Evolutionary conservation across 2,113 vertebrate genomes (phyloP), one percentile per base, ranked within the genome.

Genomic region (Fregetta grallaria): DNA sequence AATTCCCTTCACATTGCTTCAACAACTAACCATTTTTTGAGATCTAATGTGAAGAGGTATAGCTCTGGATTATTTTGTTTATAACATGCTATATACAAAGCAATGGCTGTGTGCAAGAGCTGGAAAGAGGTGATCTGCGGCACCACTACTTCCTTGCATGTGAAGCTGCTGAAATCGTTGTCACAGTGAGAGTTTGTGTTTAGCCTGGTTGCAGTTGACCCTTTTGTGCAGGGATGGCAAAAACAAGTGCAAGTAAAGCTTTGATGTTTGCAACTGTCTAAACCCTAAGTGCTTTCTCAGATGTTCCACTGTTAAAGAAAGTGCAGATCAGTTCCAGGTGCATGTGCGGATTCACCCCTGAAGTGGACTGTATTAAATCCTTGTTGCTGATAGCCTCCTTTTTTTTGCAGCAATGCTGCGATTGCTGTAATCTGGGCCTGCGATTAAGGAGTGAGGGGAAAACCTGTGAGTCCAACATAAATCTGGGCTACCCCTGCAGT

Each of bases 371-470:
- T 10, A 8, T 19, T 13, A 27, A 59, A 8, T 5, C 27, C 29
- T 38, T 2, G 1, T 25, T 68, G 15, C 50, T 50, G 30, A 62
- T 1, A 1, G 32, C 75, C 11, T 93, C 47, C 38, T 76, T 25
- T 45, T 45, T 63, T 38, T 77, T 94, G 42, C 91, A 97, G 95
- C 98, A 99, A 98, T 99, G 99, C 98, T 99, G 99, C 59, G 99
- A 99, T 88, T 99, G 99, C 96, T 99, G 99, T 38, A 95, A 97
- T 9, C 96, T 99, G 86, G 99, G 99, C 21, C 96, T 99, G 67
- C 98, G 96, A 1, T 78, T 99, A 36, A 97, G 96, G 53, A 97
- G 86, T 0, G 98, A 99, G 84, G 98, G 98, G 36, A 97, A 95
- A 38, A 94, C 92, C 12, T 99, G 99, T 0, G 97, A 98, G 38